Conservation (phyloP, 2,797 vertebrate genomes). For the Epinephelus coioides region DNA sequence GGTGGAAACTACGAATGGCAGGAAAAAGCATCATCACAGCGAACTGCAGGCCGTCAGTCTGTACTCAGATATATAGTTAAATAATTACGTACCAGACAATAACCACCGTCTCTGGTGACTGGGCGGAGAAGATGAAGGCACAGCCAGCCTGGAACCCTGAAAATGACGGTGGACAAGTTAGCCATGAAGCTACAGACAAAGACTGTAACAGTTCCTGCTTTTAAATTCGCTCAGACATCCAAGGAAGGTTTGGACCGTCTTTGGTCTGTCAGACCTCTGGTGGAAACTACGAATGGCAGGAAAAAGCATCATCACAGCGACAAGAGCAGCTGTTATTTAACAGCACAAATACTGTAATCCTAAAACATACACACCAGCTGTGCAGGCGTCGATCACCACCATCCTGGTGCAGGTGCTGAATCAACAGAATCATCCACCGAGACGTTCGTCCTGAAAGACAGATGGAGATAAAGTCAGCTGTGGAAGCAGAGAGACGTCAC, state of each 20-base stretch:
- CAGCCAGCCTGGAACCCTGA: background rate
- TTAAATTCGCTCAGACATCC: constrained; percentile 17
- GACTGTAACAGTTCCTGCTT: too few species aligned
- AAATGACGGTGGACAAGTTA: background rate
- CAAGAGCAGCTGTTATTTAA: too few species aligned
- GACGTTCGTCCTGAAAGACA: too few species aligned
- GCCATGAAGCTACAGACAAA: background rate
- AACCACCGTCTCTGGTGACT: background rate
- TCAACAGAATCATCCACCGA: too few species aligned
- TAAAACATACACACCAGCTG: too few species aligned
- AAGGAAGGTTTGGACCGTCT: constrained; percentile 64
- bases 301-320: background rate
- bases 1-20: constrained; percentile 31
- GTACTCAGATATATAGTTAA: background rate
- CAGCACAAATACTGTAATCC: too few species aligned
- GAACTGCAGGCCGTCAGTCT: background rate
- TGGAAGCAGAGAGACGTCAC: too few species aligned
- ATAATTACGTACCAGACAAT: background rate
- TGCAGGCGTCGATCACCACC: too few species aligned
- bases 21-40: constrained; percentile 13
- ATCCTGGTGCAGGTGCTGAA: too few species aligned
- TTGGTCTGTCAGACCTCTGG: background rate
- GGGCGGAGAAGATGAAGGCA: too few species aligned
- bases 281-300: constrained; percentile 31
- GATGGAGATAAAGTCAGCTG: too few species aligned